Evolutionary conservation across 2,113 vertebrate genomes (phyloP).

Genomic region (Platysteira castanea): DNA sequence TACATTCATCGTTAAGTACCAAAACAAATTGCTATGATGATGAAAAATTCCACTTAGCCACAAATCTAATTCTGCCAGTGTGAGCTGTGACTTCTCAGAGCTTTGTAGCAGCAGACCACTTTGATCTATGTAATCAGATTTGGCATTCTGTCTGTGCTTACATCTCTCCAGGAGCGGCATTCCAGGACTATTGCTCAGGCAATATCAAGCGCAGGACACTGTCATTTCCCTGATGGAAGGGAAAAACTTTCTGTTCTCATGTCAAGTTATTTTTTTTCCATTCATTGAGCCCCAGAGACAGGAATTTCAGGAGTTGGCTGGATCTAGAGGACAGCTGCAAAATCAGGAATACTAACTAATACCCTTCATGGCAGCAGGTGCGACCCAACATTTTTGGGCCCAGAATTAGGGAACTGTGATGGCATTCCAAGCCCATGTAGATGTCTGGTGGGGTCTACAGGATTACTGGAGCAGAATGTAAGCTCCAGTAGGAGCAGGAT

Average conservation of each 20-base stretch:
- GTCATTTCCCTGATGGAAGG: neutral
- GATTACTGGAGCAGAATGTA: neutral
- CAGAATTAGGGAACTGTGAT: neutral
- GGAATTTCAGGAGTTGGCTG: neutral
- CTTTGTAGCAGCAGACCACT: neutral
- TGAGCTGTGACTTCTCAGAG: neutral
- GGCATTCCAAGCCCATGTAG: neutral
- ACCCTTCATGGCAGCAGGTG: neutral
- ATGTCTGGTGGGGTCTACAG: neutral
- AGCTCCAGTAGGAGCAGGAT: neutral
- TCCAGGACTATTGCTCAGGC: neutral
- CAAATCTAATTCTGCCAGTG: conserved; percentile 14
- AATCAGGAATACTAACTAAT: neutral
- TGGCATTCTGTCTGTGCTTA: conserved; percentile 1
- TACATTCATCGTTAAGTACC: neutral
- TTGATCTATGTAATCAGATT: conserved; percentile 36
- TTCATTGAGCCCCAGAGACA: neutral
- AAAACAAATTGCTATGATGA: conserved; percentile 3
- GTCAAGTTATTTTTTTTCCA: neutral
- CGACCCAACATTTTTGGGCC: neutral
- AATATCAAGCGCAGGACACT: neutral
- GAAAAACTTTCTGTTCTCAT: neutral
- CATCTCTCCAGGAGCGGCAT: neutral
- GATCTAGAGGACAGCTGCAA: neutral
- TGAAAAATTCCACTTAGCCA: conserved; percentile 35